Percentiles rank a stretch among this genome's conserved stretches.
These are phyloP conservation scores for Lucinisca nassula DNA, from an alignment of 2,888 invertebrate species.

Conservation along the genomic window DNA sequence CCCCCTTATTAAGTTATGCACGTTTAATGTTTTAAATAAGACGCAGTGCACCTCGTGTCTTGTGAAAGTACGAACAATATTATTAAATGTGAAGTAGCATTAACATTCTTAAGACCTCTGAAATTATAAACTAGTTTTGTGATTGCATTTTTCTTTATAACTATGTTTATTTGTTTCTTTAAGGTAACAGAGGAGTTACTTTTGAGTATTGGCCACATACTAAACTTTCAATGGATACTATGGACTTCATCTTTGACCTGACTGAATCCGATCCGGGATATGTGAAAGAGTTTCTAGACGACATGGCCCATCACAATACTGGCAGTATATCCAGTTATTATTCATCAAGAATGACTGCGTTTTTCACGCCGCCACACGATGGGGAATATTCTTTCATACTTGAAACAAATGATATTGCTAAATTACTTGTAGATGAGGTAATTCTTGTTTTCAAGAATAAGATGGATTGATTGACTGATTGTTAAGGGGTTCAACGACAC, in stretches of 20 bases:
- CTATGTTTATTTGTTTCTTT: background rate
- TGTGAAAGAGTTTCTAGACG: conserved; percentile 55
- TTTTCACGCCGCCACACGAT: conserved; percentile 75
- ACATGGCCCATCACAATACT: conserved; percentile 61
- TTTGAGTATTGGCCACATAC: conserved; percentile 69
- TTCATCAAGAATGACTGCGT: conserved; percentile 72
- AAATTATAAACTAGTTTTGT: too few species aligned
- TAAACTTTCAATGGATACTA: conserved; percentile 10
- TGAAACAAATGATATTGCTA: conserved; percentile 75
- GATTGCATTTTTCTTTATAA: too few species aligned
- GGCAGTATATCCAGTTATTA: conserved; percentile 61
- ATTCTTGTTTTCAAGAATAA: too few species aligned
- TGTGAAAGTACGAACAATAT: too few species aligned
- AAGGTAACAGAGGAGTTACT: conserved; percentile 74
- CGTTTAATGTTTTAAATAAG: too few species aligned
- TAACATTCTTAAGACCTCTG: too few species aligned
- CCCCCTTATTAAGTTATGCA: too few species aligned
- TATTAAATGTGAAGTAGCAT: too few species aligned
- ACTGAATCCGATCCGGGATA: conserved; percentile 63
- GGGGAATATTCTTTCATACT: conserved; percentile 76
- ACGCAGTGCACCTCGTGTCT: too few species aligned
- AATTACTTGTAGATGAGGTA: conserved; percentile 67
- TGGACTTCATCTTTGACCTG: conserved; percentile 34
- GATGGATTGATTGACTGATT: too few species aligned
- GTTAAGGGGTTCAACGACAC: too few species aligned